Percentiles rank a stretch among this genome's conserved stretches.
phyloP scores from a whole-genome alignment of 2,888 invertebrate genomes.

The Helleia helle region DNA sequence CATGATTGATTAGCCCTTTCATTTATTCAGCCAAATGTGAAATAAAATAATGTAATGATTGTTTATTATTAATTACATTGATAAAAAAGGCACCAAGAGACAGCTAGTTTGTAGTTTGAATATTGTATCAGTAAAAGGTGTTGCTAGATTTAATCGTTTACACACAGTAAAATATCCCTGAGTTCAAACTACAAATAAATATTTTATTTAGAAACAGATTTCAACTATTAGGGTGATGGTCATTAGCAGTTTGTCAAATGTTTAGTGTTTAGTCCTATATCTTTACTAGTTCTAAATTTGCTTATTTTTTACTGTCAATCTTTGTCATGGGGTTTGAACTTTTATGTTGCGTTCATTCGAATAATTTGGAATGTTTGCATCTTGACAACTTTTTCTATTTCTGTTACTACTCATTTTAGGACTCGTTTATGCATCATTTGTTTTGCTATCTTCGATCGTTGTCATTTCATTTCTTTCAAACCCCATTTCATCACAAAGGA shows the following conservation, averaged over 20 bases:
- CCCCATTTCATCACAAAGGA: conserved; percentile 69
- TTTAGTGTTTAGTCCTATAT: conserved; percentile 24
- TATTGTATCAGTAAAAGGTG: neutral
- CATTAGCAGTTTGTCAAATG: conserved; percentile 20
- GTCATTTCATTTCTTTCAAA: conserved; percentile 59
- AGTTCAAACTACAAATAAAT: conserved; percentile 25
- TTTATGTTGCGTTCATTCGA: conserved; percentile 54
- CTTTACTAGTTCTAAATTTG: conserved; percentile 34
- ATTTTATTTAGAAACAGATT: conserved; percentile 1
- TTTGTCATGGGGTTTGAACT: conserved; percentile 71
- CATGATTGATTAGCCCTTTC: neutral
- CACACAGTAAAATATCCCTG: too few species aligned
- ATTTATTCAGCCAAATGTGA: neutral
- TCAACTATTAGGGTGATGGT: conserved; percentile 36
- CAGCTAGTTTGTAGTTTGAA: conserved; percentile 20
- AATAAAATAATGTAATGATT: neutral
- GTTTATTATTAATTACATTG: too few species aligned
- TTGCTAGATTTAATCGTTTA: neutral
- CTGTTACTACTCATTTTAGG: conserved; percentile 41
- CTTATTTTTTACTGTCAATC: conserved; percentile 45
- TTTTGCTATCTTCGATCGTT: conserved; percentile 38
- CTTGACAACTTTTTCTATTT: conserved; percentile 71
- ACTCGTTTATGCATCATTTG: conserved; percentile 49
- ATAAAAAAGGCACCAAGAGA: conserved; percentile 5
- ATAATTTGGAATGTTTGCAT: conserved; percentile 71